Evolutionary conservation across 2,888 invertebrate genomes (phyloP).

Genomic region (Dolichomitus sp.): DNA sequence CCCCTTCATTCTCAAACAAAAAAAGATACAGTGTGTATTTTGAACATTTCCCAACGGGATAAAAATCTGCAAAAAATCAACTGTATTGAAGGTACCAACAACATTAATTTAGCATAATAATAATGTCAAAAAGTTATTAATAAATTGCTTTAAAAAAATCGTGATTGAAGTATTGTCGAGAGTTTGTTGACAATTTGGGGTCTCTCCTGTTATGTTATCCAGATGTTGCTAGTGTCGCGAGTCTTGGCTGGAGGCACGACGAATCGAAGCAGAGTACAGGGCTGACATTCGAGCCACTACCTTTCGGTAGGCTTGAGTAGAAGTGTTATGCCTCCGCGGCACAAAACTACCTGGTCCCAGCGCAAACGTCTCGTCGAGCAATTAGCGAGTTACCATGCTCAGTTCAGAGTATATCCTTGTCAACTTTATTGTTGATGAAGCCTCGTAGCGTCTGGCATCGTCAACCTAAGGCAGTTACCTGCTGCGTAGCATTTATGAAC

Average conservation of each 20-base stretch:
- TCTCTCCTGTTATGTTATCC: slow-evolving; percentile 80
- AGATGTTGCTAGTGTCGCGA: slow-evolving; percentile 85
- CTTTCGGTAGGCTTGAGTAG: slow-evolving; percentile 84
- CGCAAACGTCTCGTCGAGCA: slow-evolving; percentile 82
- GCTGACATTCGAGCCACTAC: slow-evolving; percentile 85
- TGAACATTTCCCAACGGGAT: no score
- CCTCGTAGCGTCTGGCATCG: slow-evolving; percentile 82
- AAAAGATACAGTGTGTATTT: no score
- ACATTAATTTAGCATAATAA: no score
- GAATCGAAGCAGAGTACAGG: slow-evolving; percentile 81
- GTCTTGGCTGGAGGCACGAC: slow-evolving; percentile 82
- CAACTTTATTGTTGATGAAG: slow-evolving; percentile 85
- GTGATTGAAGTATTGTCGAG: slow-evolving; percentile 25
- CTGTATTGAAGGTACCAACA: no score
- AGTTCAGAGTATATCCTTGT: slow-evolving; percentile 81
- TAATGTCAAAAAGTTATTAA: no score
- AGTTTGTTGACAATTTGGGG: slow-evolving; percentile 73
- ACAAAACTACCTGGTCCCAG: slow-evolving; percentile 81
- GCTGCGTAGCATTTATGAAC: slow-evolving; percentile 86
- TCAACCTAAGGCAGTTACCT: slow-evolving; percentile 84
- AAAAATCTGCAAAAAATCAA: no score
- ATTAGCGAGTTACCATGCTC: slow-evolving; percentile 83
- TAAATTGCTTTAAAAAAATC: slow-evolving; percentile 14
- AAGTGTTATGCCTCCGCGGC: slow-evolving; percentile 84
- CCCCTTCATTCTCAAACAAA: no score